A percentile compares a stretch with the other conserved stretches of the same genome.
phyloP scores from a whole-genome alignment of 1,140 invertebrate species.

The Danaus melanippus region DNA sequence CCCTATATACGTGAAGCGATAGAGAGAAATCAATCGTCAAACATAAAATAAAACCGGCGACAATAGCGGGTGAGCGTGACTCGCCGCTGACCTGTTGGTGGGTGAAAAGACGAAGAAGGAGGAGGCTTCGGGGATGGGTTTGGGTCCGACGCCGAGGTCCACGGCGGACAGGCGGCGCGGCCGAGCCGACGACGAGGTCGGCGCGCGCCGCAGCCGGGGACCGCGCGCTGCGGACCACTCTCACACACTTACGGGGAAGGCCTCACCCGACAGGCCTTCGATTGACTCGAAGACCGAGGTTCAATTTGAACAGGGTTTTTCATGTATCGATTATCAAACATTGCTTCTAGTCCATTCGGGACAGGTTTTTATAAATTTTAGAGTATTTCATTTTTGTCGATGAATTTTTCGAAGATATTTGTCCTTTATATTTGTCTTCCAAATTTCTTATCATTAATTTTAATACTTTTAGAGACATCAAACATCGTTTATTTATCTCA shows the following conservation, averaged over 20 bases:
- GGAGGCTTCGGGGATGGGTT: conserved; percentile 94
- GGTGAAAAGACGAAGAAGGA: conserved; percentile 97
- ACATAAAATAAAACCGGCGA: no score
- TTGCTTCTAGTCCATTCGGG: no score
- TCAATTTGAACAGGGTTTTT: no score
- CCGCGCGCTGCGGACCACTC: conserved; percentile 18
- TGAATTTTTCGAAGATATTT: no score
- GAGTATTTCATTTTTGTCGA: conserved; percentile 2
- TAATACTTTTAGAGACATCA: no score
- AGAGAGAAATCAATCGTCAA: conserved; percentile 22
- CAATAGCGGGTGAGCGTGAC: conserved; percentile 4
- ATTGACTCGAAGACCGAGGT: no score
- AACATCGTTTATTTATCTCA: no score
- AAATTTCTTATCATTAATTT: conserved; percentile 1
- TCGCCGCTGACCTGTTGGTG: conserved; percentile 85
- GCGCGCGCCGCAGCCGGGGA: conserved; percentile 61
- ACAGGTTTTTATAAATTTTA: no score
- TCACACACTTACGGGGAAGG: no score
- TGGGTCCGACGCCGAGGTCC: conserved; percentile 87
- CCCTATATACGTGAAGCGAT: conserved; percentile 1
- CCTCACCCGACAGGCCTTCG: no score
- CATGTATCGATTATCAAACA: no score
- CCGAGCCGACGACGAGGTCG: conserved; percentile 76
- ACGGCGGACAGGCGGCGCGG: conserved; percentile 94
- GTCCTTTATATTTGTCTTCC: no score